phyloP scores from a whole-genome alignment of 2,888 invertebrate species.

The Rapana venosa region DNA sequence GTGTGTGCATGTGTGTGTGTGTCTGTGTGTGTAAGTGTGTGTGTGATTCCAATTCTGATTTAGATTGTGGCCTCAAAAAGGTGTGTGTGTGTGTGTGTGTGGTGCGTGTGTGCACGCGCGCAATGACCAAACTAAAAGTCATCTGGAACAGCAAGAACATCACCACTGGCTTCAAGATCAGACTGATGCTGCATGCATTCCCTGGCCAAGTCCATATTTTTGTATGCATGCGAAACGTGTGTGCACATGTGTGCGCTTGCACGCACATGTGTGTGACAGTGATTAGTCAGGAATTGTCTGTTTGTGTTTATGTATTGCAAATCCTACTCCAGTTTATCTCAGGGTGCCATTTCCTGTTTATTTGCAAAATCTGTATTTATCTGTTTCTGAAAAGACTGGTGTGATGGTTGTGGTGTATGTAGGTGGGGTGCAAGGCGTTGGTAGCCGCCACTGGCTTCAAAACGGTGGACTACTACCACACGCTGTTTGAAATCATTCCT shows the following conservation, averaged over 20 bases:
- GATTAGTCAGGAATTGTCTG: too few relatives aligned
- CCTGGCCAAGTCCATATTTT: too few relatives aligned
- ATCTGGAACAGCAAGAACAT: too few relatives aligned
- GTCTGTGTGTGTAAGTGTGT: background rate
- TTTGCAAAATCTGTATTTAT: too few relatives aligned
- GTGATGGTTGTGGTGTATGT: constrained; percentile 54
- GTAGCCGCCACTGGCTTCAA: constrained; percentile 84
- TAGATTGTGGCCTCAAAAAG: background rate
- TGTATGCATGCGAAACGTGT: background rate
- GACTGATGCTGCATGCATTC: too few relatives aligned
- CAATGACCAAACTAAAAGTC: too few relatives aligned
- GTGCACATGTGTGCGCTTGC: too few relatives aligned
- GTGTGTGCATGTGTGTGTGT: constrained; percentile 19
- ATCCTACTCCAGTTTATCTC: too few relatives aligned
- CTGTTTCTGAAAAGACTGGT: background rate
- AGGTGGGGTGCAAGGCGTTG: constrained; percentile 84
- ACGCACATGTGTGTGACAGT: too few relatives aligned
- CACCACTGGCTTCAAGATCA: too few relatives aligned
- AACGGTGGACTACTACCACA: constrained; percentile 84
- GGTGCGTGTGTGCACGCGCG: background rate
- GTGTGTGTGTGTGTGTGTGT: background rate
- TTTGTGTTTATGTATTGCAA: too few relatives aligned
- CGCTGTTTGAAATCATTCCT: constrained; percentile 83
- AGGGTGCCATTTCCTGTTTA: too few relatives aligned
- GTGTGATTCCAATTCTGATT: background rate